A percentile compares a stretch with the other conserved stretches of the same genome.
These are phyloP conservation scores for Dromiciops gliroides DNA, from an alignment of 2,113 vertebrate species.

Conservation along the genomic window DNA sequence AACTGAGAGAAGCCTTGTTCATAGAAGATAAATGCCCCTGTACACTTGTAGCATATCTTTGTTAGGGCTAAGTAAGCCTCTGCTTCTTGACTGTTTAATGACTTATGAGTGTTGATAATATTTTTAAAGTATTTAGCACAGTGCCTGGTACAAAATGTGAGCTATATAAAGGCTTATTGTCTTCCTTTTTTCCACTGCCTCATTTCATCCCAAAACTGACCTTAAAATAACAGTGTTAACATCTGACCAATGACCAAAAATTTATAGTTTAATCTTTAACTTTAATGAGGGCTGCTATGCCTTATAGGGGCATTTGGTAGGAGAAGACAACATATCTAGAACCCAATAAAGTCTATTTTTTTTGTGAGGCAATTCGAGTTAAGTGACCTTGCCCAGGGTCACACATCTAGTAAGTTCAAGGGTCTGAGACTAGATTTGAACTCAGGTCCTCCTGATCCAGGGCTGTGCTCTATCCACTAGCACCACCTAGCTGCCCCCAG, in stretches of 20 bases:
- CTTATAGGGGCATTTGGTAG: not conserved
- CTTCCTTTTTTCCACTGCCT: not conserved
- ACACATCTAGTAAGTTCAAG: too few relatives aligned
- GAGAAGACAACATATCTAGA: not conserved
- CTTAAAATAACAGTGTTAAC: not conserved
- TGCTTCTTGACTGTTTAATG: not conserved
- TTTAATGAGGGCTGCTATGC: not conserved
- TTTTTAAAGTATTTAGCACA: not conserved
- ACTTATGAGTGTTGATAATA: not conserved
- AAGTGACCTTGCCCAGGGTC: too few relatives aligned
- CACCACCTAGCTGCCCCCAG: too few relatives aligned
- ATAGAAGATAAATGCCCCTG: not conserved
- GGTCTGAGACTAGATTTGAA: too few relatives aligned
- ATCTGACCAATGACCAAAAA: not conserved
- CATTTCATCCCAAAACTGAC: not conserved
- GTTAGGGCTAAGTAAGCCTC: not conserved
- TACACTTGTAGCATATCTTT: not conserved
- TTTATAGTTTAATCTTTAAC: not conserved
- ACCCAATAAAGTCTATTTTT: too few relatives aligned
- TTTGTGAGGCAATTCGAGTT: too few relatives aligned
- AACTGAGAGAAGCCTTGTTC: not conserved
- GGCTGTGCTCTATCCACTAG: too few relatives aligned
- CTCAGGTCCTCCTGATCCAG: too few relatives aligned
- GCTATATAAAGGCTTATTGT: not conserved
- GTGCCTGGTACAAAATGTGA: not conserved